phyloP scores from a whole-genome alignment of 2,113 vertebrate genomes.

The Epinephelus cyanopodus region DNA sequence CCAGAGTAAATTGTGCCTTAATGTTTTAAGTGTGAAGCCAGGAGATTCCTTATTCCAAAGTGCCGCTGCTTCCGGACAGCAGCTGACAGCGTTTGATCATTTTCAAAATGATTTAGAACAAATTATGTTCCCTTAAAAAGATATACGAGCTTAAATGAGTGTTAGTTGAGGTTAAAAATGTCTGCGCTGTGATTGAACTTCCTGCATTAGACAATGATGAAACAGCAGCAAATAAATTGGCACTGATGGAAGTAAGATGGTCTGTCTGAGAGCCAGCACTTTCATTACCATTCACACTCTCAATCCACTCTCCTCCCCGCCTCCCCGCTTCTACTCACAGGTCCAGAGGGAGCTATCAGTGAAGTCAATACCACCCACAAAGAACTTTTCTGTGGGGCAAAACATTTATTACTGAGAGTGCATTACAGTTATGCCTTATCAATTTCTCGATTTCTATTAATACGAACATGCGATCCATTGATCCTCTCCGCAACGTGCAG shows the following conservation, averaged over 20 bases:
- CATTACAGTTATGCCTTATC: constrained; percentile 63
- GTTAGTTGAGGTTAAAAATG: constrained; percentile 38
- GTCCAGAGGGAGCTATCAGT: constrained; percentile 2
- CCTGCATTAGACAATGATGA: constrained; percentile 44
- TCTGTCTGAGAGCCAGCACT: constrained; percentile 45
- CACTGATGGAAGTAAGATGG: constrained; percentile 45
- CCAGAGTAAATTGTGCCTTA: constrained; percentile 5
- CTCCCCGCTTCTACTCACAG: not conserved
- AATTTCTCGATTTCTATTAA: constrained; percentile 70
- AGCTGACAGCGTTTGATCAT: constrained; percentile 8
- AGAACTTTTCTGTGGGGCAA: constrained; percentile 1
- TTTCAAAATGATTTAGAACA: constrained; percentile 35
- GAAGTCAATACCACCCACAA: constrained; percentile 25
- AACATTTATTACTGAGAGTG: constrained; percentile 50
- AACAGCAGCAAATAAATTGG: constrained; percentile 48
- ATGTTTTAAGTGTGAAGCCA: not conserved
- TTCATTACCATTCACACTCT: constrained; percentile 52
- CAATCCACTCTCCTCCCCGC: constrained; percentile 20
- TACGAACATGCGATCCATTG: constrained; percentile 46
- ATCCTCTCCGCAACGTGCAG: constrained; percentile 36
- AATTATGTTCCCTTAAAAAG: constrained; percentile 26
- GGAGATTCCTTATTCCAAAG: constrained; percentile 9
- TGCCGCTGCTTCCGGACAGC: not conserved
- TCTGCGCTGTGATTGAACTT: constrained; percentile 5
- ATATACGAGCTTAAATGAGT: constrained; percentile 27